These are phyloP conservation scores for Sinocyclocheilus maitianheensis DNA, from an alignment of 2,113 vertebrate species.

Conservation along the genomic window DNA sequence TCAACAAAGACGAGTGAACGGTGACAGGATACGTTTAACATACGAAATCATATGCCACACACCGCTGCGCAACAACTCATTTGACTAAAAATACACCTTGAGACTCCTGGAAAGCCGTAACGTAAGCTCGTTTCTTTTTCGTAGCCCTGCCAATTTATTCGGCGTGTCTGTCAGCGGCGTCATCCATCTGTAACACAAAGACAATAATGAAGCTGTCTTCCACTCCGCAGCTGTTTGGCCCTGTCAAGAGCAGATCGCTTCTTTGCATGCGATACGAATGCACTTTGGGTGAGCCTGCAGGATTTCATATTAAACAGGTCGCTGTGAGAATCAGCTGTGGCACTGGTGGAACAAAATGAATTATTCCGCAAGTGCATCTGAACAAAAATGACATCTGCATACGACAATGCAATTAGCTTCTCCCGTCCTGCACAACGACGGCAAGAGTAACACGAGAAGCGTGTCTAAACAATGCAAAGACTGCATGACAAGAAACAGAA, in stretches of 20 bases:
- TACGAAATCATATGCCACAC: conserved; percentile 35
- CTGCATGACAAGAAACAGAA: not conserved
- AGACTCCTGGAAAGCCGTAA: conserved; percentile 58
- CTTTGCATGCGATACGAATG: conserved; percentile 63
- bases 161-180: conserved; percentile 66
- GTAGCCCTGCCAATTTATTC: conserved; percentile 69
- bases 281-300: conserved; percentile 30
- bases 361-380: conserved; percentile 58
- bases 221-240: conserved; percentile 69
- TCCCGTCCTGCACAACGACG: no score
- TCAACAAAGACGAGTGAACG: conserved; percentile 10
- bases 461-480: not conserved
- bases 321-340: conserved; percentile 50
- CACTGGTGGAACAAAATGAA: conserved; percentile 53
- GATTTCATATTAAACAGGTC: conserved; percentile 67
- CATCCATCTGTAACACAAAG: conserved; percentile 72
- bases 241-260: conserved; percentile 62
- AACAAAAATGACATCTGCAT: conserved; percentile 59
- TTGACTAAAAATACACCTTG: conserved; percentile 65
- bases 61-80: conserved; percentile 6
- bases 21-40: conserved; percentile 40
- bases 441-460: not conserved
- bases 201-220: conserved; percentile 66
- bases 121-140: conserved; percentile 66
- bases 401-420: conserved; percentile 55